Percentiles rank a stretch among this genome's conserved stretches.
Conservation (phyloP, 2,113 vertebrate genomes). For the Corythoichthys haematopterus region DNA sequence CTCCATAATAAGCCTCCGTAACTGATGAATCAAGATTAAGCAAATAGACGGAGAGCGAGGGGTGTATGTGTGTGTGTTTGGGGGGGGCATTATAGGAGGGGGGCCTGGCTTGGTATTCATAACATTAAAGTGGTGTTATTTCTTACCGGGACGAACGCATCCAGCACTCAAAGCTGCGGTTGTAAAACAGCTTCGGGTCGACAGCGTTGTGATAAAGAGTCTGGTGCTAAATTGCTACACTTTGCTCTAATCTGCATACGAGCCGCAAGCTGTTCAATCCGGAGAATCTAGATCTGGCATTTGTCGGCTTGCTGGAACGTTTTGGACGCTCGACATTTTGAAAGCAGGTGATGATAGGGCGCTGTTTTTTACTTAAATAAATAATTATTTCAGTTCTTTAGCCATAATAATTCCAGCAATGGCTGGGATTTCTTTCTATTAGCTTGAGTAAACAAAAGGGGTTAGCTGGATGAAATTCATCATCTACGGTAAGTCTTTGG, state of each 20-base stretch:
- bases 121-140: conserved; percentile 89
- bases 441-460: too few species aligned
- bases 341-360: conserved; percentile 15
- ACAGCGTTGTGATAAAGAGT: conserved; percentile 32
- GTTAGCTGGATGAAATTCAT: too few species aligned
- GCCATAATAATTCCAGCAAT: background rate
- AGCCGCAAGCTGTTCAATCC: conserved; percentile 20
- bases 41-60: conserved; percentile 90
- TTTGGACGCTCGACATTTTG: conserved; percentile 23
- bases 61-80: conserved; percentile 50
- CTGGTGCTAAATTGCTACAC: conserved; percentile 28
- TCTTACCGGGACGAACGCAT: conserved; percentile 79
- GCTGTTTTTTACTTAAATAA: too few species aligned
- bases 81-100: conserved; percentile 79
- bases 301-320: conserved; percentile 17
- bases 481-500: too few species aligned
- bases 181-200: conserved; percentile 25
- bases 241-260: conserved; percentile 44
- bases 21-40: conserved; percentile 99
- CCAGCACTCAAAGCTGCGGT: conserved; percentile 58
- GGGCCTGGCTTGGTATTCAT: conserved; percentile 89
- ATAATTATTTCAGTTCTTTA: background rate
- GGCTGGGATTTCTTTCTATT: background rate
- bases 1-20: conserved; percentile 89
- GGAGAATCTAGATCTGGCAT: conserved; percentile 12